Conservation (phyloP, 2,888 invertebrate genomes). For the Apamea epomidion region DNA sequence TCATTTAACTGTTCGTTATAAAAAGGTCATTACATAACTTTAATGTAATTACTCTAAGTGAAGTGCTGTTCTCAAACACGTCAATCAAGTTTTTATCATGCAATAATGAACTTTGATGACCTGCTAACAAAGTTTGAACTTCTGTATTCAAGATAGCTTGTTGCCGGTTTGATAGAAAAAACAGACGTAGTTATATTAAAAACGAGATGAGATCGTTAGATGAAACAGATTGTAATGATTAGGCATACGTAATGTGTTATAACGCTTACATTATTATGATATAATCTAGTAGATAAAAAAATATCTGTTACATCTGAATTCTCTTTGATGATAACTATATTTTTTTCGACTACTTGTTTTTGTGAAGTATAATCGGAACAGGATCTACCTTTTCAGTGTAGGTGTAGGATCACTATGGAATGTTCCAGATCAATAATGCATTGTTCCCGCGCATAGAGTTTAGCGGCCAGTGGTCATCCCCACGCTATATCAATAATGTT, state of each 20-base stretch:
- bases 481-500: neutral
- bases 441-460: neutral
- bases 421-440: neutral
- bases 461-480: neutral
- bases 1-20: conserved; percentile 18
- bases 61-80: conserved; percentile 26
- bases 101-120: neutral
- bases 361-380: neutral
- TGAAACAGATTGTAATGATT: conserved; percentile 32
- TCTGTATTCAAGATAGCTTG: no score
- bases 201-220: conserved; percentile 48
- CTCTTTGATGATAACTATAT: no score
- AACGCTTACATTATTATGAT: conserved; percentile 9
- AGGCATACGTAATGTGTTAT: conserved; percentile 16
- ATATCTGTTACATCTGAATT: neutral
- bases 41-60: conserved; percentile 46
- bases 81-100: neutral
- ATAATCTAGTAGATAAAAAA: conserved; percentile 12
- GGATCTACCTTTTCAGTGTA: neutral
- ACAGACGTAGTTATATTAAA: conserved; percentile 22
- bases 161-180: conserved; percentile 15
- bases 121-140: neutral
- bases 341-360: neutral
- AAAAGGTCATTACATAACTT: conserved; percentile 47
- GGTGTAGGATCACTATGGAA: no score